Percentiles rank a stretch among this genome's conserved stretches.
Evolutionary conservation across 2,113 vertebrate genomes (phyloP).

Genomic region (Nibea coibor): DNA sequence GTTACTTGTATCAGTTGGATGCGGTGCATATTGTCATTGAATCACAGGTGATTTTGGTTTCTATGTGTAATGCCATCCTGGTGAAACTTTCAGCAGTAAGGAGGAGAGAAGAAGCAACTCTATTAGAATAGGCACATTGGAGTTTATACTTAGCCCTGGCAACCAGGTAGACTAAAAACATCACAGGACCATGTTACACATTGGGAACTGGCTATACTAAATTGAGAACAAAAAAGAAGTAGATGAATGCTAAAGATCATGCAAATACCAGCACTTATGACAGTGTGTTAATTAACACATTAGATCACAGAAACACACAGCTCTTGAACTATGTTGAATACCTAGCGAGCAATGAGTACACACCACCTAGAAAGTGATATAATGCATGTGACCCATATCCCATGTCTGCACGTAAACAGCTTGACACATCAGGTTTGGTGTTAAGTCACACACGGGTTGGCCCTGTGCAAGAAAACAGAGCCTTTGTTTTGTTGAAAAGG

Average conservation of each 20-base stretch:
- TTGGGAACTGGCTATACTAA: background rate
- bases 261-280: background rate
- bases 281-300: background rate
- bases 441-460: background rate
- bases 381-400: background rate
- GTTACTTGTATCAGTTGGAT: background rate
- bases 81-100: background rate
- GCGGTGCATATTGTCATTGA: background rate
- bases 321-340: too few species aligned
- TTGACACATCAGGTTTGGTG: background rate
- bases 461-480: background rate
- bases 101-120: background rate
- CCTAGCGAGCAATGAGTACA: too few species aligned
- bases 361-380: background rate
- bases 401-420: background rate
- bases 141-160: background rate
- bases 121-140: background rate
- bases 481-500: too few species aligned
- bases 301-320: background rate
- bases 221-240: background rate
- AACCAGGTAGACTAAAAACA: background rate
- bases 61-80: background rate
- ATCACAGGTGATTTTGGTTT: background rate
- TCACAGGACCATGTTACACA: too few species aligned
- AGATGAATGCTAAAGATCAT: background rate